phyloP scores from a whole-genome alignment of 2,888 invertebrate species.

The Alsophila aescularia region DNA sequence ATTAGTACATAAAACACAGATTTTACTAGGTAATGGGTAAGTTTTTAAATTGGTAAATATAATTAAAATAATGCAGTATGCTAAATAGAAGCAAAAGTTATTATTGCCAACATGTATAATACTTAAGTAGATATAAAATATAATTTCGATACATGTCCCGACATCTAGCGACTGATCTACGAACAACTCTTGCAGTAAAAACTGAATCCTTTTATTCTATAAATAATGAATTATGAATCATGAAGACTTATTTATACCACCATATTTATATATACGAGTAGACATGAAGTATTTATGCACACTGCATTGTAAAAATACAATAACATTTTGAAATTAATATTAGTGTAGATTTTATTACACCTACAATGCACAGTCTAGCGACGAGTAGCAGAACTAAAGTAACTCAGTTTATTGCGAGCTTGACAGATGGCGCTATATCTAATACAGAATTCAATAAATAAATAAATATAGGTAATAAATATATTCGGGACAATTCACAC shows the following conservation, averaged over 20 bases:
- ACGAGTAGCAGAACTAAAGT: constrained; percentile 34
- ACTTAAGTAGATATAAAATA: not conserved
- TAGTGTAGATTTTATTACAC: not conserved
- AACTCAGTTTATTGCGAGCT: not conserved
- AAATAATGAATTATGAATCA: too few relatives aligned
- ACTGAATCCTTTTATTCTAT: too few relatives aligned
- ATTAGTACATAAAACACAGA: too few relatives aligned
- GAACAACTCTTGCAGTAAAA: not conserved
- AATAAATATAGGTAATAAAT: too few relatives aligned
- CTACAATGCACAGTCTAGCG: constrained; percentile 49
- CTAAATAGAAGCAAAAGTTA: not conserved
- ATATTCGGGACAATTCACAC: too few relatives aligned
- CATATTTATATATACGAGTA: too few relatives aligned
- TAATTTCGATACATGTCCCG: not conserved
- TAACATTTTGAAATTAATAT: too few relatives aligned
- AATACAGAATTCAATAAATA: not conserved
- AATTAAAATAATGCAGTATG: not conserved
- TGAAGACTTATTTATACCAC: too few relatives aligned
- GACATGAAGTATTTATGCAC: too few relatives aligned
- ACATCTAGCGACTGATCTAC: constrained; percentile 1
- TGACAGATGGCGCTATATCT: constrained; percentile 6
- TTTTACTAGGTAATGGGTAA: too few relatives aligned
- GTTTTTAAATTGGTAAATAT: too few relatives aligned
- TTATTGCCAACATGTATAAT: not conserved
- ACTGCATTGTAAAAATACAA: too few relatives aligned